Evolutionary conservation across 2,113 vertebrate genomes (phyloP), one percentile per base, ranked within the genome.

Genomic region (Prunella himalayana): DNA sequence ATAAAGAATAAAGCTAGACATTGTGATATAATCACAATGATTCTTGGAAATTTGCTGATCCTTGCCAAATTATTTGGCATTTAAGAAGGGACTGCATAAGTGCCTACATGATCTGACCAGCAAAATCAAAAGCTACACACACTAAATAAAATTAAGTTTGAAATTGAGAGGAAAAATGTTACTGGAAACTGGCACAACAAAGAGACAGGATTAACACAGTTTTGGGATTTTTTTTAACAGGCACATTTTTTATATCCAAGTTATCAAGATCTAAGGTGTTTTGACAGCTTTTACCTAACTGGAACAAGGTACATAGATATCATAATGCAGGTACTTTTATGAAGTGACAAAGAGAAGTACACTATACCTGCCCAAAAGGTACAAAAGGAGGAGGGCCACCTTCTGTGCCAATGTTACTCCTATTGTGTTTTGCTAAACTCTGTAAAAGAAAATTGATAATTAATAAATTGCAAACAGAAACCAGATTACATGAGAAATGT

Each of bases 301-400:
- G 30, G 54, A 76, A 91, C 13, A 42, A 85, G 18, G 5, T 63
- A 47, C 15, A 45, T 24, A 64, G 7, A 18, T 50, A 70, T 0
- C 31, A 78, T 4, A 33, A 57, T 42, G 60, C 1, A 51, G 7
- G 3, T 19, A 59, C 25, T 68, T 72, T 31, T 20, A 66, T 2
- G 2, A 88, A 75, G 27, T 24, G 4, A 63, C 69, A 81, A 42
- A 50, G 9, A n/a, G 45, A 95, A 89, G 31, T 56, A 49, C 15
- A 80, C 80, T 95, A 23, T 97, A 99, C 99, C 99, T 99, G 99
- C 90, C 99, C 99, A 96, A 99, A 99, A 91, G 99, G 99, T 84
- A 99, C 96, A 97, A 99, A 99, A 68, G 99, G 99, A 92, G 99
- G 99, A n/a, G 99, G 99, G 83, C 99, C 99, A 57, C 99, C 99